Evolutionary conservation across 2,888 invertebrate genomes (phyloP).

Genomic region (Lymantria dispar): DNA sequence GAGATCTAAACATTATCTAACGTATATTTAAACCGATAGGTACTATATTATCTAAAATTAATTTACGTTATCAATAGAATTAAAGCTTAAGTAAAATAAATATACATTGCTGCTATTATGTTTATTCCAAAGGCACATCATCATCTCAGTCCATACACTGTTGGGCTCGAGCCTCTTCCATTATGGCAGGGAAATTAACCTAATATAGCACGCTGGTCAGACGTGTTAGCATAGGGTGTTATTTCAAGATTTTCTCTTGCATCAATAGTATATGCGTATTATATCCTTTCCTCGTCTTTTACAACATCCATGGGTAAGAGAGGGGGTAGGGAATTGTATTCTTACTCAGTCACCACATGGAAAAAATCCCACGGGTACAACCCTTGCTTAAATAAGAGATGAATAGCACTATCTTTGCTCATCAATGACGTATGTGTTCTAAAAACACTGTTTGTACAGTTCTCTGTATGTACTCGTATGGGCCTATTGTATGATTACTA

Average conservation of each 20-base stretch:
- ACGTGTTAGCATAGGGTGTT: too few relatives aligned
- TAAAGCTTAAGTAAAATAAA: conserved; percentile 31
- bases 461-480: conserved; percentile 53
- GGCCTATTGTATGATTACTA: conserved; percentile 53
- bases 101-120: neutral
- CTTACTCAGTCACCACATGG: too few relatives aligned
- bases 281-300: too few relatives aligned
- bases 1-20: conserved; percentile 56
- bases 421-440: conserved; percentile 32
- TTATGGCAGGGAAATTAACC: too few relatives aligned
- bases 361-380: conserved; percentile 6
- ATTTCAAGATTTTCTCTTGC: too few relatives aligned
- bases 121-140: conserved; percentile 3
- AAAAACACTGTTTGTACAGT: conserved; percentile 54
- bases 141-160: too few relatives aligned
- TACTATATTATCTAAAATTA: conserved; percentile 37
- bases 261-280: too few relatives aligned
- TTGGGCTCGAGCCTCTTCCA: too few relatives aligned
- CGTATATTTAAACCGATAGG: conserved; percentile 47
- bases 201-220: too few relatives aligned
- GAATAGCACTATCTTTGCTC: conserved; percentile 24
- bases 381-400: conserved; percentile 10
- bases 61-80: conserved; percentile 20
- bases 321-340: too few relatives aligned
- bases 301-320: too few relatives aligned